Conservation (phyloP, 2,797 vertebrate genomes). For the Aplochiton taeniatus region DNA sequence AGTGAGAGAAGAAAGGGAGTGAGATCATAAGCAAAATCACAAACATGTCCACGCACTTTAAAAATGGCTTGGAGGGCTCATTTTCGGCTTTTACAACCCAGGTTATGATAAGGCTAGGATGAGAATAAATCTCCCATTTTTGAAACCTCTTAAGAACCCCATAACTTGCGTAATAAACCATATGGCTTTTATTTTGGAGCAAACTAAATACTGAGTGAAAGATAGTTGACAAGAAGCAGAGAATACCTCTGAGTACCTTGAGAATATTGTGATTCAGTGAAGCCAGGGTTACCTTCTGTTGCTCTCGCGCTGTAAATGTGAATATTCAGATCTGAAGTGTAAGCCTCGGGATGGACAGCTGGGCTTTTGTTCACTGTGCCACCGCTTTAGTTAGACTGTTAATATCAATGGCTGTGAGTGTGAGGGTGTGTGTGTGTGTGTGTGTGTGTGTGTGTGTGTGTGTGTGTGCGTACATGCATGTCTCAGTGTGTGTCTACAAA, state of each 20-base stretch:
- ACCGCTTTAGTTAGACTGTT: conserved; percentile 47
- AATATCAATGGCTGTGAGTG: conserved; percentile 28
- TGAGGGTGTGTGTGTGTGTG: conserved; percentile 7
- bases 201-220: neutral
- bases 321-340: conserved; percentile 63
- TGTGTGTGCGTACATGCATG: neutral
- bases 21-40: too few species aligned
- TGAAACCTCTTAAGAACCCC: too few species aligned
- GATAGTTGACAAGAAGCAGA: neutral
- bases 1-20: too few species aligned
- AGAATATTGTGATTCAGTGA: conserved; percentile 24
- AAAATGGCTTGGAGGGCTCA: too few species aligned
- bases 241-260: conserved; percentile 29
- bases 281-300: conserved; percentile 51
- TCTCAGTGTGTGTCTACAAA: neutral
- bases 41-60: too few species aligned
- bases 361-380: conserved; percentile 56
- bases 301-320: conserved; percentile 43
- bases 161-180: too few species aligned
- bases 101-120: too few species aligned
- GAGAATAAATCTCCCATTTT: too few species aligned
- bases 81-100: too few species aligned
- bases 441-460: neutral
- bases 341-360: conserved; percentile 59
- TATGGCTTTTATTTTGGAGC: too few species aligned